A percentile compares a stretch with the other conserved stretches of the same genome.
Evolutionary conservation across 1,140 invertebrate species (phyloP).

Genomic region (Sminthurides bifidus): DNA sequence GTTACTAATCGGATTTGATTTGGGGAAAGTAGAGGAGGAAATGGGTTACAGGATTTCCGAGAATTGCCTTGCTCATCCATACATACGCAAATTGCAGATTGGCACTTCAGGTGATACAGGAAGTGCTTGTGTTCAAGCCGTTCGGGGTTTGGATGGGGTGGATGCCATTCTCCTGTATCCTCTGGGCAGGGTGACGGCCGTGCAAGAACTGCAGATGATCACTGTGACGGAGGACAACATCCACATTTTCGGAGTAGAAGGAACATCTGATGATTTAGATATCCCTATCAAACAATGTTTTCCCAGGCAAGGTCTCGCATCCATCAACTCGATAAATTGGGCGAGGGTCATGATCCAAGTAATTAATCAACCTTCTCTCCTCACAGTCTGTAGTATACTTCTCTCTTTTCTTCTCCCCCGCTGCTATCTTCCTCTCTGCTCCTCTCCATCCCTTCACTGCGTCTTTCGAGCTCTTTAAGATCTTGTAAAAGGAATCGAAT

Average conservation of each 20-base stretch:
- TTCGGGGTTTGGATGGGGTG: conserved; percentile 36
- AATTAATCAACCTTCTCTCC: not conserved
- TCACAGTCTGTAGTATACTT: no score
- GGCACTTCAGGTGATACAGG: conserved; percentile 45
- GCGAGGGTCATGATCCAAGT: conserved; percentile 41
- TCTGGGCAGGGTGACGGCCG: conserved; percentile 35
- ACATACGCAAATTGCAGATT: conserved; percentile 22
- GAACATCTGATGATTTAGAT: conserved; percentile 42
- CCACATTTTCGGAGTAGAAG: conserved; percentile 40
- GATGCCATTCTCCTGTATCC: conserved; percentile 43
- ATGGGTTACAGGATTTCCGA: no score
- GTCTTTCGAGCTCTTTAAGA: no score
- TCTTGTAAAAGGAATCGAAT: no score
- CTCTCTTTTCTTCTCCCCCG: no score
- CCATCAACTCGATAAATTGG: conserved; percentile 44
- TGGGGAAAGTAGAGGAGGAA: no score
- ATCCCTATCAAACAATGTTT: conserved; percentile 39
- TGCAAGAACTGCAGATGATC: conserved; percentile 44
- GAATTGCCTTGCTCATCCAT: no score
- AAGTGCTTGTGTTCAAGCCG: conserved; percentile 41
- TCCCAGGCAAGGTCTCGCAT: conserved; percentile 35
- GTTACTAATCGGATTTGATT: no score
- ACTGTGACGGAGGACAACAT: conserved; percentile 39
- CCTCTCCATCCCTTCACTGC: no score
- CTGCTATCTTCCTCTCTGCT: no score